phyloP scores from a whole-genome alignment of 1,140 invertebrate genomes.

The Camponotus vicinus region DNA sequence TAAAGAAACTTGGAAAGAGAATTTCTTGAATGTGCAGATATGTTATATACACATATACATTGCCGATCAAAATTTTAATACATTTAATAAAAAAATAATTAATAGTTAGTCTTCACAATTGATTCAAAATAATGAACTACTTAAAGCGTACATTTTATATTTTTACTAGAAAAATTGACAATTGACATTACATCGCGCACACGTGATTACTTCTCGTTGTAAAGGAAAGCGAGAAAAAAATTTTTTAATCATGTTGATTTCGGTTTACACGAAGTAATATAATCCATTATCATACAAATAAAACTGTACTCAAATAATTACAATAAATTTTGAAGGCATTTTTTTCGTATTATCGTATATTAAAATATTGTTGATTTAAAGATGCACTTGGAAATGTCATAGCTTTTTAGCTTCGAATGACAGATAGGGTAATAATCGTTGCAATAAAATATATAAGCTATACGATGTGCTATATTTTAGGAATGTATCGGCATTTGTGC shows the following conservation, averaged over 20 bases:
- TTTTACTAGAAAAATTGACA: neutral
- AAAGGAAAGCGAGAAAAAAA: neutral
- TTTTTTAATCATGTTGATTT: neutral
- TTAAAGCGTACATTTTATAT: neutral
- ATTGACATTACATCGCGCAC: neutral
- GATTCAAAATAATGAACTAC: neutral
- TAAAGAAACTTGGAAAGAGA: slow-evolving; percentile 11
- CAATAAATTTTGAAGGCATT: neutral
- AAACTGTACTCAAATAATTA: neutral
- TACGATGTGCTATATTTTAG: neutral
- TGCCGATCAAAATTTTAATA: neutral
- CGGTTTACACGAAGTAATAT: slow-evolving; percentile 3
- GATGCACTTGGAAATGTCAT: neutral
- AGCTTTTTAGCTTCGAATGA: neutral
- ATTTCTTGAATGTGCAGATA: slow-evolving; percentile 7
- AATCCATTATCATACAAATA: neutral
- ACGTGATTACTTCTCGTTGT: neutral
- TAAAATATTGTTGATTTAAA: neutral
- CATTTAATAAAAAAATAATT: neutral
- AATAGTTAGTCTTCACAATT: neutral
- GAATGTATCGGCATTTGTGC: slow-evolving; percentile 24
- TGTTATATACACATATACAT: neutral
- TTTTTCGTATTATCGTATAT: neutral
- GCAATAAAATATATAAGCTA: neutral
- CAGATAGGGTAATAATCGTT: neutral